Conservation (phyloP, 1,140 invertebrate genomes). For the Hylyphantes graminicola region DNA sequence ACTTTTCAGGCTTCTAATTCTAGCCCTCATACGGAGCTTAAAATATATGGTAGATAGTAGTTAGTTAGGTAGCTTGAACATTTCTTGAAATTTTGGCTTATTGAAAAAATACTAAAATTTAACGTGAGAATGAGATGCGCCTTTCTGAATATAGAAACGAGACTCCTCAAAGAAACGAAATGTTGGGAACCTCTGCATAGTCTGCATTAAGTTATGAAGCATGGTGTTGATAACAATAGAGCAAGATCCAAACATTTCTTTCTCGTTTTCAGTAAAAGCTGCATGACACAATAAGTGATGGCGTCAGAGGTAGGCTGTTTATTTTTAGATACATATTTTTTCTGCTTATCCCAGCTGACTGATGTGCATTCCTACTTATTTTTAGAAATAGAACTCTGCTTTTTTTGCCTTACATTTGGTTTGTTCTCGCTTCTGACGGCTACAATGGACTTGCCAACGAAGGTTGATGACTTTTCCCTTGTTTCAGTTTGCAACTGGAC, state of each 20-base stretch:
- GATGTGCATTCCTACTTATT: constrained; percentile 55
- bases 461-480: constrained; percentile 40
- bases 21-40: no score
- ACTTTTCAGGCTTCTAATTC: no score
- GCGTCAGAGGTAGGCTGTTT: constrained; percentile 34
- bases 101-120: no score
- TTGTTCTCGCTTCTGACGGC: background rate
- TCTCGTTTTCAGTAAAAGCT: constrained; percentile 13
- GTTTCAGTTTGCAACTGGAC: constrained; percentile 22
- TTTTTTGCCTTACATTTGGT: constrained; percentile 34
- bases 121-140: no score
- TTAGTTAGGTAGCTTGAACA: no score
- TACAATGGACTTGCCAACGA: constrained; percentile 18
- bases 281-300: constrained; percentile 41
- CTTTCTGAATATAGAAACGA: no score
- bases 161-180: no score
- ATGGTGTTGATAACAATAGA: no score
- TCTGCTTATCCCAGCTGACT: constrained; percentile 46
- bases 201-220: no score
- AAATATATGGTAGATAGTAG: no score
- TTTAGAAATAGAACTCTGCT: constrained; percentile 52
- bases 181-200: no score
- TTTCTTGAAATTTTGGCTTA: no score
- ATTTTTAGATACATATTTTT: constrained; percentile 59
- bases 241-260: background rate